Percentiles rank a stretch among this genome's conserved stretches.
Conservation (phyloP, 2,888 invertebrate genomes). For the Sinohyriopsis cumingii region DNA sequence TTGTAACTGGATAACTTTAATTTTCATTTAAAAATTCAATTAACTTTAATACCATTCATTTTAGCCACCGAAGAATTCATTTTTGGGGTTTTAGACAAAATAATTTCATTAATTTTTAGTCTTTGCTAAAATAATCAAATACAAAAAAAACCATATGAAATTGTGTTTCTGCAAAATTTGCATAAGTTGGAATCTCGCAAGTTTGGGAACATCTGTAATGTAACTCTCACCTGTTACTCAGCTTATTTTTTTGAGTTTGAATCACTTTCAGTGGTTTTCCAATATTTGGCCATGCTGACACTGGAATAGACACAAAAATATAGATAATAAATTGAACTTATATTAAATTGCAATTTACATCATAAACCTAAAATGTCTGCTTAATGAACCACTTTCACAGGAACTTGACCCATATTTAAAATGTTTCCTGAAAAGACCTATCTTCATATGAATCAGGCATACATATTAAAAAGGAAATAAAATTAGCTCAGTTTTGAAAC, state of each 20-base stretch:
- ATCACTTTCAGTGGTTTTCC: conserved; percentile 92
- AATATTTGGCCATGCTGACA: conserved; percentile 90
- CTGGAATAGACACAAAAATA: conserved; percentile 74
- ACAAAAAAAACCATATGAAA: too few species aligned
- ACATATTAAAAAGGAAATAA: too few species aligned
- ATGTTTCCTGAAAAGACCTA: neutral
- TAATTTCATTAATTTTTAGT: too few species aligned
- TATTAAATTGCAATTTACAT: neutral
- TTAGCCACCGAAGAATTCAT: too few species aligned
- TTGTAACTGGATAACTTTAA: too few species aligned
- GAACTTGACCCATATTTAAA: neutral
- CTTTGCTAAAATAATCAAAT: too few species aligned
- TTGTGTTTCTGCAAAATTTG: too few species aligned
- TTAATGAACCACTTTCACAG: neutral
- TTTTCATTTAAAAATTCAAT: neutral
- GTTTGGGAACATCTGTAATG: neutral
- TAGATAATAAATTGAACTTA: neutral
- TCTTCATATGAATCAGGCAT: too few species aligned
- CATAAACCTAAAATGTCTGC: neutral
- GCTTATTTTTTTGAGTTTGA: conserved; percentile 89
- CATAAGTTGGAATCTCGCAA: too few species aligned
- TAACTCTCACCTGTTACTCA: conserved; percentile 81
- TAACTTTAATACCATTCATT: too few species aligned
- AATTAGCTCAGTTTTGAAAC: too few species aligned
- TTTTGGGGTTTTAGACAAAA: too few species aligned